A percentile compares a stretch with the other conserved stretches of the same genome.
phyloP scores from a whole-genome alignment of 2,888 invertebrate genomes.

The Prosapia bicincta region DNA sequence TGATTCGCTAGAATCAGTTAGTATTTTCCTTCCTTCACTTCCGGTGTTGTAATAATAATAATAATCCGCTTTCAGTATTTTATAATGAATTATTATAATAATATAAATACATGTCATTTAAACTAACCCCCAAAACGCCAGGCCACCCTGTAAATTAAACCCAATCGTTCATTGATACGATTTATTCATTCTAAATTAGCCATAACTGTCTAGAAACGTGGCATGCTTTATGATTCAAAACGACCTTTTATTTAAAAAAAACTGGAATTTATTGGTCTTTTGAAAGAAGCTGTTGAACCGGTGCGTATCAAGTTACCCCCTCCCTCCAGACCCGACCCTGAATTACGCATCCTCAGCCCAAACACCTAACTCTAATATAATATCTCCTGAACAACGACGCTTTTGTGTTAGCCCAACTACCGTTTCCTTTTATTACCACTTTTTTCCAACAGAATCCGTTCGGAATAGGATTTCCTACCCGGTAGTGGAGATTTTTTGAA shows the following conservation, averaged over 20 bases:
- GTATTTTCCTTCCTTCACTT: too few species aligned
- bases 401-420: conserved; percentile 30
- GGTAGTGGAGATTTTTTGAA: not conserved
- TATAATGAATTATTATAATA: too few species aligned
- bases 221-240: not conserved
- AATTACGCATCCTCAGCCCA: not conserved
- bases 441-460: conserved; percentile 6
- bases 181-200: not conserved
- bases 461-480: not conserved
- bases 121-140: too few species aligned
- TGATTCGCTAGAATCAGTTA: too few species aligned
- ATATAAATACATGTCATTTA: too few species aligned
- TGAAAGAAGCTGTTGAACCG: conserved; percentile 22
- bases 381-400: not conserved
- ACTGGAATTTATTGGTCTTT: conserved; percentile 19
- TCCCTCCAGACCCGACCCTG: not conserved
- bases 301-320: conserved; percentile 12
- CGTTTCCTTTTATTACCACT: conserved; percentile 30
- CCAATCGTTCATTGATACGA: not conserved
- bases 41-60: too few species aligned
- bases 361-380: not conserved
- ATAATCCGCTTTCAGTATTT: too few species aligned
- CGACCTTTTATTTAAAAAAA: not conserved
- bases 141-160: not conserved
- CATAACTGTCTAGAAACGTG: not conserved